Evolutionary conservation across 2,797 vertebrate genomes (phyloP), one percentile per base, ranked within the genome.

Genomic region (Lycodopsis pacificus): DNA sequence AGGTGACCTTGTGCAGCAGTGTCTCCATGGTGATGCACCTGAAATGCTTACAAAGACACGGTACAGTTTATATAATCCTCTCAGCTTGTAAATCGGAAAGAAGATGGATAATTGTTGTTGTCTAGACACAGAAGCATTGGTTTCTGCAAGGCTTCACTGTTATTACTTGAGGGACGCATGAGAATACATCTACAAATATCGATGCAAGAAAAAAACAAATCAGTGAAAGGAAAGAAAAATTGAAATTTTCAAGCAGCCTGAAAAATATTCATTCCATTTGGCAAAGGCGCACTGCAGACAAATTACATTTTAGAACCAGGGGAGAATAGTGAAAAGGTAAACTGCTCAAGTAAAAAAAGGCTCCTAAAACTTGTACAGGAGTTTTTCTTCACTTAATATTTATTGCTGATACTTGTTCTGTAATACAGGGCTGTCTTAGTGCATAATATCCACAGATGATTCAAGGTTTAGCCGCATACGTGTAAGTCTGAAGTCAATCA

Each of bases 21-120:
- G 86, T 91, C 70, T 81, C 92, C 90, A 90, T 93, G 88, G 91
- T 81, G 81, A 92, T 79, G 71, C 7, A 81, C 79, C 77, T 87
- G 86, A 85, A 82, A 73, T 30, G 19, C 38, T 69, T 57, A 86
- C 79, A 84, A 81, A 81, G 79, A 79, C 74, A 44, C 3, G 0
- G 36, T 61, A 40, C 65, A 79, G 71, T 72, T 74, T 82, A 81
- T 71, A 75, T 57, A 44, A 36, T 82, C 65, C 7, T 65, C 56
- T 81, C 71, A 27, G 66, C 69, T 67, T 70, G 27, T 15, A 49
- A 73, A 53, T 77, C 48, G 44, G 54, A 76, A 83, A 81, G 53
- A n/a, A 71, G 51, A 80, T 9, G 17, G 25, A 63, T 77, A 70
- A 83, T 72, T 75, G 57, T 73, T 67, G 34, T 34, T 36, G 49